Evolutionary conservation across 2,797 vertebrate species (phyloP), one percentile per base, ranked within the genome.

Genomic region (Erithacus rubecula): DNA sequence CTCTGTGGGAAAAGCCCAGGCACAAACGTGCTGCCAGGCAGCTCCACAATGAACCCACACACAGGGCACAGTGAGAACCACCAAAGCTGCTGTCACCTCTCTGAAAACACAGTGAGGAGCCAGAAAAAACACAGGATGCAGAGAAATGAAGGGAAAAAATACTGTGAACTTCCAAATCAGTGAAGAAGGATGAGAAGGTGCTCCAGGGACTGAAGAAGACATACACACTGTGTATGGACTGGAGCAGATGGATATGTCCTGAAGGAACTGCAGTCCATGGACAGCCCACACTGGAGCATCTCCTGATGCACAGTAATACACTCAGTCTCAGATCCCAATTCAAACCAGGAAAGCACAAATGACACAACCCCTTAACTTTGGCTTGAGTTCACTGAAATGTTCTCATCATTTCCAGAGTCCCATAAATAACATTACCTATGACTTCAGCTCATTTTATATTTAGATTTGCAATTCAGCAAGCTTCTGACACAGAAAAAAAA

Each of bases 361-460:
- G 19, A 53, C 23, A 78, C 23, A 49, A 47, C 5, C 9, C 69
- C 30, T 43, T 12, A 70, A 43, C 14, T 27, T 5, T n/a, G 21
- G 21, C 47, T 39, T 0, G 1, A 46, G 27, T 55, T 69, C 30
- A 43, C 1, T 51, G 27, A 52, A 29, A 60, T 11, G 30, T 6
- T 74, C 30, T 53, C 26, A 41, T 17, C 0, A 9, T 22, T 34
- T 83, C n/a, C 26, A 34, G 37, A 44, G 41, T 58, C 12, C 21
- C 1, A 3, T 10, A 34, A 34, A 23, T 32, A 85, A 46, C 10
- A 12, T 17, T 53, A 68, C 7, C 30, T 24, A 21, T 30, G 34
- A 37, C 8, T 79, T 76, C 37, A 69, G 52, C 5, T 72, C 29
- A 36, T 60, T 51, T 53, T 58, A 10, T 17, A 43, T 11, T 39